phyloP scores from a whole-genome alignment of 1,140 invertebrate species.

The Drosophila ohnishii region DNA sequence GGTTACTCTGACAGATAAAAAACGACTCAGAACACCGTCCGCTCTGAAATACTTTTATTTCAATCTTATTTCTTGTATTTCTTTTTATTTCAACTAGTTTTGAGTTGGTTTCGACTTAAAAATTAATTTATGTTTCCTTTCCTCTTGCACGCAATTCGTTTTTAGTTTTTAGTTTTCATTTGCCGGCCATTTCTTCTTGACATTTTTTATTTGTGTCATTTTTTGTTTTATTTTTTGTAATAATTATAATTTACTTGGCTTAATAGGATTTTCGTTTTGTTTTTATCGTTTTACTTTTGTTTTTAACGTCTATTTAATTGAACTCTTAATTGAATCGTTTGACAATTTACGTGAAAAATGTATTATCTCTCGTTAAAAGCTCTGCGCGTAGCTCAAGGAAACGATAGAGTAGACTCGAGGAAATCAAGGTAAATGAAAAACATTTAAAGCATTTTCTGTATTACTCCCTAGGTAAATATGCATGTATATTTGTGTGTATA shows the following conservation, averaged over 20 bases:
- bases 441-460: conserved; percentile 59
- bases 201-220: conserved; percentile 18
- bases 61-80: conserved; percentile 38
- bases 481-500: conserved; percentile 33
- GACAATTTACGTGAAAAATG: conserved; percentile 62
- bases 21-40: neutral
- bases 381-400: conserved; percentile 65
- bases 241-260: conserved; percentile 75
- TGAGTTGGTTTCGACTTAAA: conserved; percentile 62
- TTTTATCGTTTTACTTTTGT: conserved; percentile 25
- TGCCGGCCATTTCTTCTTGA: conserved; percentile 21
- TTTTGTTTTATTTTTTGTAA: conserved; percentile 21
- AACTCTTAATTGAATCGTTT: conserved; percentile 77
- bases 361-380: conserved; percentile 51
- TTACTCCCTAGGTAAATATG: conserved; percentile 36
- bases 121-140: conserved; percentile 30
- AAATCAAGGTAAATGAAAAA: conserved; percentile 46
- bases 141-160: conserved; percentile 55
- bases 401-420: conserved; percentile 18
- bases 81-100: conserved; percentile 76
- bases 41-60: conserved; percentile 47
- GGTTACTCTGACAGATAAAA: too few relatives aligned
- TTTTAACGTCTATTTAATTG: conserved; percentile 59
- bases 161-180: conserved; percentile 16
- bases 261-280: conserved; percentile 71